Evolutionary conservation across 1,140 invertebrate genomes (phyloP).

Genomic region (Aplysia californica): DNA sequence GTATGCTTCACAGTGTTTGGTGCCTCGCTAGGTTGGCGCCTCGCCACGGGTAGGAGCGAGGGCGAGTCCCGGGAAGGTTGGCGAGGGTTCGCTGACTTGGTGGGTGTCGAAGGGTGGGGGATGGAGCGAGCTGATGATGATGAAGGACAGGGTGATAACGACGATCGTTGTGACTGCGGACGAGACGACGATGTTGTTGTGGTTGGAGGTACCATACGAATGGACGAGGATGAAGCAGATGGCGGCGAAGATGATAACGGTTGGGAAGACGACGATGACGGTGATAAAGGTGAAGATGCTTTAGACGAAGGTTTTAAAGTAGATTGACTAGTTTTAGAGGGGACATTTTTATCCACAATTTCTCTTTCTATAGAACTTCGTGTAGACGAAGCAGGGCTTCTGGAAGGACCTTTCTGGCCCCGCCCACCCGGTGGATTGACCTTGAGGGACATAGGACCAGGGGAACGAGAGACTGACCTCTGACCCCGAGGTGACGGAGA

Average conservation of each 20-base stretch:
- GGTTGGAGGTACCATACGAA: too few relatives aligned
- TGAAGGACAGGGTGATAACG: not conserved
- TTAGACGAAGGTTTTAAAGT: not conserved
- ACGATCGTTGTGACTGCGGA: too few relatives aligned
- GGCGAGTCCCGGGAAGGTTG: not conserved
- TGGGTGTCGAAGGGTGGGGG: not conserved
- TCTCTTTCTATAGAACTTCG: not conserved
- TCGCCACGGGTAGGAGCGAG: not conserved
- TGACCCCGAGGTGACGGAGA: not conserved
- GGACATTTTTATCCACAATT: not conserved
- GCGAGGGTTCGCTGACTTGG: not conserved
- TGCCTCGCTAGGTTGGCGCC: not conserved
- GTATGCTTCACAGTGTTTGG: not conserved
- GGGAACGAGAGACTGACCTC: not conserved
- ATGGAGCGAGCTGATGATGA: not conserved
- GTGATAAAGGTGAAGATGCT: not conserved
- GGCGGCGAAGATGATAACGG: too few relatives aligned
- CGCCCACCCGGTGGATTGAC: not conserved
- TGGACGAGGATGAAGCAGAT: too few relatives aligned
- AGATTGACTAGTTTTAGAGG: not conserved
- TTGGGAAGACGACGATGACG: not conserved
- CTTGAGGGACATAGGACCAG: not conserved
- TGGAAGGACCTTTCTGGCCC: not conserved
- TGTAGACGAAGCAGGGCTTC: not conserved
- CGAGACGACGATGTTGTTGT: too few relatives aligned